phyloP scores from a whole-genome alignment of 1,140 invertebrate genomes.

The Macrosteles quadrilineatus region DNA sequence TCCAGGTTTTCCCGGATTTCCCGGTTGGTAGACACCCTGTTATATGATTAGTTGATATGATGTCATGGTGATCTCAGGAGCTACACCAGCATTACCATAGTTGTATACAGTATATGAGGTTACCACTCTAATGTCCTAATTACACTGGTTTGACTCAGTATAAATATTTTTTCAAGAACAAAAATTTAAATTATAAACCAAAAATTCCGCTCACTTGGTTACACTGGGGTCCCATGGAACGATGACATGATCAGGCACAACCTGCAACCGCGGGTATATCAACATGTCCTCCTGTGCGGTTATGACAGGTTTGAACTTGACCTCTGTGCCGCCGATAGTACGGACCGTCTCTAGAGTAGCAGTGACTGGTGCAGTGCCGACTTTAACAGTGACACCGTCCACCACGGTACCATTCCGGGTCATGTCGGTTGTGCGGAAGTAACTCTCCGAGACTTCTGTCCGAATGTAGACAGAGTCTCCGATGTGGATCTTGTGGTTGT shows the following conservation, averaged over 20 bases:
- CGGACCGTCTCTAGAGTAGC: slow-evolving; percentile 55
- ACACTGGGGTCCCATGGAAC: slow-evolving; percentile 73
- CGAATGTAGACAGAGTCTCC: slow-evolving; percentile 61
- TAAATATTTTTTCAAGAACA: neutral
- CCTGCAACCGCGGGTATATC: slow-evolving; percentile 66
- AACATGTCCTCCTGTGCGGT: slow-evolving; percentile 63
- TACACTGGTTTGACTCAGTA: too few species aligned
- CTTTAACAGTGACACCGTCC: slow-evolving; percentile 61
- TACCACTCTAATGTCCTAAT: too few species aligned
- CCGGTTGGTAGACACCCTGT: too few species aligned
- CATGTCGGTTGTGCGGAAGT: slow-evolving; percentile 61
- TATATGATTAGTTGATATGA: too few species aligned
- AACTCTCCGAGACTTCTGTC: slow-evolving; percentile 60
- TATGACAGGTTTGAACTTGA: slow-evolving; percentile 52
- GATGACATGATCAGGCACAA: slow-evolving; percentile 64
- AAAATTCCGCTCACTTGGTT: slow-evolving; percentile 52
- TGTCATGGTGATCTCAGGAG: too few species aligned
- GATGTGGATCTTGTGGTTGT: slow-evolving; percentile 62
- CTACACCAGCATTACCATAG: too few species aligned
- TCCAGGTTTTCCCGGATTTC: too few species aligned
- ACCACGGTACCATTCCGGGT: slow-evolving; percentile 76
- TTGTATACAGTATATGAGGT: too few species aligned
- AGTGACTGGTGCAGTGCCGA: slow-evolving; percentile 62
- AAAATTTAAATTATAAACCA: neutral
- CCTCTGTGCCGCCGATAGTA: slow-evolving; percentile 49